Conservation (phyloP, 1,140 invertebrate species). For the Leptopilina clavipes region DNA sequence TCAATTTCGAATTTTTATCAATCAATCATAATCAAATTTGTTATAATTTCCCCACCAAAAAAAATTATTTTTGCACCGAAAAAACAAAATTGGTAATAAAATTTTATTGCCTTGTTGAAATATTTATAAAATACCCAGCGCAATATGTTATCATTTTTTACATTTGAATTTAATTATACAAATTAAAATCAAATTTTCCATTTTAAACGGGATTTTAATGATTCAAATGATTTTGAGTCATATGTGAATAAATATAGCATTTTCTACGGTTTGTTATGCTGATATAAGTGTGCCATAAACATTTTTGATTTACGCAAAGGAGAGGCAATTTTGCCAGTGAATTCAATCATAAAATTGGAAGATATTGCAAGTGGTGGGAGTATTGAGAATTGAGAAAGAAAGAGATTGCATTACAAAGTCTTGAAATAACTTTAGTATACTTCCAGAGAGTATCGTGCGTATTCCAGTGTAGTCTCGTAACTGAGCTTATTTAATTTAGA, state of each 20-base stretch:
- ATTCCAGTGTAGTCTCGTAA: conserved; percentile 40
- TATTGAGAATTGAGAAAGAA: conserved; percentile 39
- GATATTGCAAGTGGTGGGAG: conserved; percentile 38
- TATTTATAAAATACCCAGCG: too few species aligned
- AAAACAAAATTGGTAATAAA: conserved; percentile 40
- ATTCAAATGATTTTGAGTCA: conserved; percentile 12
- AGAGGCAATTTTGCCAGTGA: neutral
- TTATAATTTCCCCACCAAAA: too few species aligned
- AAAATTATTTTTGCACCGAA: too few species aligned
- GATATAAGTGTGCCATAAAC: neutral
- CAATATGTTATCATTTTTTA: too few species aligned
- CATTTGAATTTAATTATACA: too few species aligned
- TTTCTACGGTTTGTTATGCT: neutral
- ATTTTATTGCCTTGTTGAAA: too few species aligned
- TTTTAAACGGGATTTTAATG: neutral
- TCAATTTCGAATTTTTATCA: conserved; percentile 18
- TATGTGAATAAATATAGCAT: conserved; percentile 2
- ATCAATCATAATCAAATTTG: too few species aligned
- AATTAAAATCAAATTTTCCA: too few species aligned
- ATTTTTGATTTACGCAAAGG: neutral
- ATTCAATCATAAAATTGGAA: conserved; percentile 31
- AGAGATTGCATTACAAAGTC: conserved; percentile 57
- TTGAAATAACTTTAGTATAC: conserved; percentile 69
- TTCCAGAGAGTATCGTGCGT: conserved; percentile 48
- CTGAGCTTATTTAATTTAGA: neutral